Conservation (phyloP, 2,797 vertebrate genomes). For the Takifugu rubripes region DNA sequence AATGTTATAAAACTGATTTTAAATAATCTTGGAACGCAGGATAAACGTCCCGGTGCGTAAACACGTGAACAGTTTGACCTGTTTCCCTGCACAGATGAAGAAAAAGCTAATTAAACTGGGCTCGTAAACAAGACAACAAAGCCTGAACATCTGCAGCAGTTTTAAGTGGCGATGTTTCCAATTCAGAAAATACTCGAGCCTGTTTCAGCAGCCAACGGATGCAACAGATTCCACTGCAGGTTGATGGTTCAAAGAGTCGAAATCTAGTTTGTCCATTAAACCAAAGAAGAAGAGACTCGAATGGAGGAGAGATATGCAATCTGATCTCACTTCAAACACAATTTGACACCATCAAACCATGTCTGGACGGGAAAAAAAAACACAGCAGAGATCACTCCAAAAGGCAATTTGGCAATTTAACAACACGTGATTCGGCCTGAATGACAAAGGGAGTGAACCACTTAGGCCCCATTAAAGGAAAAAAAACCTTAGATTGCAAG, state of each 20-base stretch:
- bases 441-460: slow-evolving; percentile 1
- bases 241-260: slow-evolving; percentile 18
- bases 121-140: too few species aligned
- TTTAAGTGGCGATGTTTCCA: too few species aligned
- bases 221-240: not conserved
- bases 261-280: slow-evolving; percentile 16
- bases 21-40: too few species aligned
- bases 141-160: too few species aligned
- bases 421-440: slow-evolving; percentile 16
- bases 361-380: slow-evolving; percentile 2
- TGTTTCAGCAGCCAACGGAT: too few species aligned
- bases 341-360: slow-evolving; percentile 8
- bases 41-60: too few species aligned
- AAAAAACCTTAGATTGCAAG: slow-evolving; percentile 5
- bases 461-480: not conserved
- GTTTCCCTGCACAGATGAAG: too few species aligned
- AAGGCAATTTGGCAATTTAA: slow-evolving; percentile 22
- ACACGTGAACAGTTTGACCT: too few species aligned
- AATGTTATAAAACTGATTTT: too few species aligned
- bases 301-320: slow-evolving; percentile 7
- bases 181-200: too few species aligned
- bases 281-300: slow-evolving; percentile 9
- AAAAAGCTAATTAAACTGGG: too few species aligned
- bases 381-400: slow-evolving; percentile 15
- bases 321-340: slow-evolving; percentile 9